Evolutionary conservation across 2,113 vertebrate genomes (phyloP), one percentile per base, ranked within the genome.

Genomic region (Chamaetylas fuelleborni): DNA sequence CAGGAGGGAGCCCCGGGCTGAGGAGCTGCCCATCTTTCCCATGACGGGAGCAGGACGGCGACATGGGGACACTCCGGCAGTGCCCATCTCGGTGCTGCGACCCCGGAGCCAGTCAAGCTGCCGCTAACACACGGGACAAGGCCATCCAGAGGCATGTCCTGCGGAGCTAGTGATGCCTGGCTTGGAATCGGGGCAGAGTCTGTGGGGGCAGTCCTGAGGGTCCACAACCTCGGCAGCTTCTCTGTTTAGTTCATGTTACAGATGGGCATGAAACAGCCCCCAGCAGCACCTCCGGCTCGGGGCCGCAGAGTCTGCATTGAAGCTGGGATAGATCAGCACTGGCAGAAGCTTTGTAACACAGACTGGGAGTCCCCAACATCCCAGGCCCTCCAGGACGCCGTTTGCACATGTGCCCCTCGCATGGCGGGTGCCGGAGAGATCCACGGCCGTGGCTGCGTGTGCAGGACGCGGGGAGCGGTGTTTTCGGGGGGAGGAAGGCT

Each of bases 31-130:
- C 0, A 0, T 73, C 12, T 28, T 34, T 29, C 14, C 36, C 1
- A 0, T 11, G n/a, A 14, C 0, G 3, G 25, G 33, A 29, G 33
- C 64, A 12, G 50, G 31, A 26, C 2, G 7, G 54, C 2, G 3
- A 69, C 42, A 31, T 60, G 34, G 36, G 31, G n/a, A 12, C 5
- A 0, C 19, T 42, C 31, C 0, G 1, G 23, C 71, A 31, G 25
- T 2, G 7, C 12, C 9, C 13, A 8, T 67, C 31, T 0, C 0
- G 0, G 29, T 26, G 29, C 73, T 14, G 22, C 1, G 1, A 31
- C 9, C 34, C 11, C 1, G 0, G 33, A 17, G 19, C 84, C 58
- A 22, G 34, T 14, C 34, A 17, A 38, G 45, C 23, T 42, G 28
- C 58, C 0, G 0, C 40, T 16, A 45, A n/a, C 71, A 14, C 40